These are phyloP conservation scores for Tragelaphus imberbis DNA, from an alignment of 2,113 vertebrate species.

Conservation along the genomic window DNA sequence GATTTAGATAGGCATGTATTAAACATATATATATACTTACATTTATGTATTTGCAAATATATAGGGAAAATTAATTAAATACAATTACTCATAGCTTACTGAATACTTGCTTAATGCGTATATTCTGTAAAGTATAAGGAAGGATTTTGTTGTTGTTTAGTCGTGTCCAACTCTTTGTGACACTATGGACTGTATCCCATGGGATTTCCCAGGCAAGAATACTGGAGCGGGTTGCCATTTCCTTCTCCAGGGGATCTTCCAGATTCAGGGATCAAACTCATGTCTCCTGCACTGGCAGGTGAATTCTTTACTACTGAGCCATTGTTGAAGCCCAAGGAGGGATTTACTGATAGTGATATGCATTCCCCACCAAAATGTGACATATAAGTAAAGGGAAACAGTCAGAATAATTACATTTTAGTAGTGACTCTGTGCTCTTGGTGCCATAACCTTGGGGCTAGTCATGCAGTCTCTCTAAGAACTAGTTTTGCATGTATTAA, in stretches of 20 bases:
- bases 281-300: neutral
- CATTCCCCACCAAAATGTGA: neutral
- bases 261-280: neutral
- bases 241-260: neutral
- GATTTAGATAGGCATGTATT: neutral
- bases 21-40: neutral
- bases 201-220: neutral
- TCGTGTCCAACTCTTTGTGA: neutral
- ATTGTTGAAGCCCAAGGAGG: neutral
- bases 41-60: neutral
- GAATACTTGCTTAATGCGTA: neutral
- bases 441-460: neutral
- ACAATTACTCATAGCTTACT: neutral
- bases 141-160: neutral
- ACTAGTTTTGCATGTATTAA: neutral
- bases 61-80: neutral
- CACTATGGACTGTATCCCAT: neutral
- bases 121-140: neutral
- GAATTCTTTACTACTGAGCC: neutral
- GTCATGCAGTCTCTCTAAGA: neutral
- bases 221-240: neutral
- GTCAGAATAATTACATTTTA: neutral
- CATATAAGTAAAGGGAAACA: neutral
- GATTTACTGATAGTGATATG: neutral
- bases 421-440: neutral